Evolutionary conservation across 2,113 vertebrate genomes (phyloP).

Genomic region (Zapornia atra): DNA sequence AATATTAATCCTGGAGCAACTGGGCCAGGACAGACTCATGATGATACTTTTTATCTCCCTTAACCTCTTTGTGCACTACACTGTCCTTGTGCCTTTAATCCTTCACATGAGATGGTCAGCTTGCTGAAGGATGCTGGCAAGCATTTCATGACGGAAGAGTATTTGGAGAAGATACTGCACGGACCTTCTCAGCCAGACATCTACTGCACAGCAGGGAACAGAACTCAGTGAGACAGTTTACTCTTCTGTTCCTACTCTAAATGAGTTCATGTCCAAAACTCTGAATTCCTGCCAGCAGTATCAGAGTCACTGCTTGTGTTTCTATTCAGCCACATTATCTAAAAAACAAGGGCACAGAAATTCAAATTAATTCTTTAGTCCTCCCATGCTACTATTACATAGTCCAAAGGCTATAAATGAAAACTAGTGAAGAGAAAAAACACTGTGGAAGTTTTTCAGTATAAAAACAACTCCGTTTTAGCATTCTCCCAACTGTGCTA

Average conservation of each 20-base stretch:
- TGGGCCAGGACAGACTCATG: not conserved
- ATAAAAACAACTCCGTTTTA: not conserved
- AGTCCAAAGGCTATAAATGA: conserved; percentile 3
- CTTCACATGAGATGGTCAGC: not conserved
- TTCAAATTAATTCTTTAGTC: conserved; percentile 42
- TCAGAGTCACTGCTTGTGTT: conserved; percentile 34
- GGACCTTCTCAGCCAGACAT: conserved; percentile 15
- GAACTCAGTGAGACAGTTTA: conserved; percentile 24
- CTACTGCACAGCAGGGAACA: conserved; percentile 44
- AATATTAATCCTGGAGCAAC: not conserved
- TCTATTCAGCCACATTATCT: conserved; percentile 15
- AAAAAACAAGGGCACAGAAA: conserved; percentile 34
- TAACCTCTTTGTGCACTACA: not conserved
- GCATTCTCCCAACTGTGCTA: not conserved
- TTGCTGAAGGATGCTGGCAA: not conserved
- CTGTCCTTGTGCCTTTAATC: not conserved
- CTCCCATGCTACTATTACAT: not conserved
- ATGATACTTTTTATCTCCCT: not conserved
- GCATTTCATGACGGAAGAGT: not conserved
- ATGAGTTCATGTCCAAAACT: conserved; percentile 43
- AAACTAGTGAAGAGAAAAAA: not conserved
- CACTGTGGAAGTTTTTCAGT: not conserved
- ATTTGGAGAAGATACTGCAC: not conserved
- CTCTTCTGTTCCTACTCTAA: conserved; percentile 53
- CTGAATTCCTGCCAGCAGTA: conserved; percentile 54